These are phyloP conservation scores for Phoenoteleia sp. DNA, from an alignment of 2,888 invertebrate species.

Conservation along the genomic window DNA sequence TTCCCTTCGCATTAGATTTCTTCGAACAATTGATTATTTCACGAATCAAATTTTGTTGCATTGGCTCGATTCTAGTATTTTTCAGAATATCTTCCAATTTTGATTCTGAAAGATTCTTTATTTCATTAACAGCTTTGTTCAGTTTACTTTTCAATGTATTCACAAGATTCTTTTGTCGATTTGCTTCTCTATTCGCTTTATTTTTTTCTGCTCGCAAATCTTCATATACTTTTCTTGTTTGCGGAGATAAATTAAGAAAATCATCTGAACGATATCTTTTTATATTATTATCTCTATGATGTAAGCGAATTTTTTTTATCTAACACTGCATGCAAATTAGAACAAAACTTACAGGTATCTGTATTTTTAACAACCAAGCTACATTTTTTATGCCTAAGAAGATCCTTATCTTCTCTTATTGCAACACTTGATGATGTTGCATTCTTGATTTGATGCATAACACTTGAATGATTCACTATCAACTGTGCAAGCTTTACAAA, in stretches of 20 bases:
- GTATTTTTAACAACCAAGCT: not conserved
- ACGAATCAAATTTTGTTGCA: not conserved
- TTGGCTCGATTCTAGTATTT: not conserved
- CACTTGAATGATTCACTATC: not conserved
- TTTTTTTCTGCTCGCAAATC: constrained; percentile 12
- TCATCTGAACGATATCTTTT: not conserved
- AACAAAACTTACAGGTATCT: constrained; percentile 5
- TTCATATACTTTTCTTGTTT: not conserved
- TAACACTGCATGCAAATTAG: not conserved
- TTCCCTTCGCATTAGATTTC: not conserved
- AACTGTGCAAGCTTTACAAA: constrained; percentile 4
- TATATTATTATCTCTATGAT: not conserved
- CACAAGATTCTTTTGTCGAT: not conserved
- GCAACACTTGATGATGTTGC: not conserved
- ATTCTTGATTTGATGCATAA: no score
- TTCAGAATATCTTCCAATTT: not conserved
- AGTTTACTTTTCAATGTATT: not conserved
- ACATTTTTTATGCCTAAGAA: constrained; percentile 28
- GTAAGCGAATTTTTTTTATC: not conserved
- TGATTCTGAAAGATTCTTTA: not conserved
- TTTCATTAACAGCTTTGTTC: not conserved
- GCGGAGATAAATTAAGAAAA: not conserved
- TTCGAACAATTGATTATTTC: constrained; percentile 18
- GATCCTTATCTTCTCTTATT: not conserved
- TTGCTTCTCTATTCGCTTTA: constrained; percentile 1